phyloP scores from a whole-genome alignment of 2,797 vertebrate species.

The Limnodromus scolopaceus region DNA sequence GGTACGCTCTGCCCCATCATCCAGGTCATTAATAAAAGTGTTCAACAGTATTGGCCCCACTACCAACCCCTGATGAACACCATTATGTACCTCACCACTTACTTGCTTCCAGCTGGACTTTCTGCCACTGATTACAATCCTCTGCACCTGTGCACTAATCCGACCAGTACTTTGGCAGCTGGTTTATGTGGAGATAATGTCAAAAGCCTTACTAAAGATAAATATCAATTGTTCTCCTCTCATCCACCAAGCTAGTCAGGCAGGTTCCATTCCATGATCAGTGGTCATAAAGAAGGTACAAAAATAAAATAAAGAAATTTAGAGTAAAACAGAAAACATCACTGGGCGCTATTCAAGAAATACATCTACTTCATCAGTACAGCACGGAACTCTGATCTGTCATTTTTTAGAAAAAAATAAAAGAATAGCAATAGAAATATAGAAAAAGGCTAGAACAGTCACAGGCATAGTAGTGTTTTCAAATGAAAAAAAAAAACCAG shows the following conservation, averaged over 20 bases:
- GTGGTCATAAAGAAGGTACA: background rate
- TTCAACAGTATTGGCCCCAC: background rate
- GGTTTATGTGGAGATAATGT: background rate
- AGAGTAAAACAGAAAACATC: background rate
- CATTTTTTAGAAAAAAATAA: background rate
- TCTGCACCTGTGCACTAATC: fast-evolving
- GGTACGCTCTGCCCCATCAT: background rate
- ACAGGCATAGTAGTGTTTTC: background rate
- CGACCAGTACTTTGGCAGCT: background rate
- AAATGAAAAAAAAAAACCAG: background rate
- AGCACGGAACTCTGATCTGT: background rate
- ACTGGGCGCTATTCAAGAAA: background rate
- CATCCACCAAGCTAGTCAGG: background rate
- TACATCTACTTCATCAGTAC: background rate
- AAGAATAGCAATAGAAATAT: background rate
- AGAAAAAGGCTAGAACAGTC: background rate
- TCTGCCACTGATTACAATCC: background rate
- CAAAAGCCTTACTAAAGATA: background rate
- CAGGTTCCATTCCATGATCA: background rate
- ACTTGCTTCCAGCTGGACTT: background rate
- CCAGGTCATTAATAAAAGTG: background rate
- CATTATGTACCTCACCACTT: background rate
- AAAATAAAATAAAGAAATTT: background rate
- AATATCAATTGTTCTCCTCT: background rate
- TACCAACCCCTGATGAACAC: background rate